These are phyloP conservation scores for Pantherophis guttatus DNA, from an alignment of 2,113 vertebrate genomes.

Conservation along the genomic window DNA sequence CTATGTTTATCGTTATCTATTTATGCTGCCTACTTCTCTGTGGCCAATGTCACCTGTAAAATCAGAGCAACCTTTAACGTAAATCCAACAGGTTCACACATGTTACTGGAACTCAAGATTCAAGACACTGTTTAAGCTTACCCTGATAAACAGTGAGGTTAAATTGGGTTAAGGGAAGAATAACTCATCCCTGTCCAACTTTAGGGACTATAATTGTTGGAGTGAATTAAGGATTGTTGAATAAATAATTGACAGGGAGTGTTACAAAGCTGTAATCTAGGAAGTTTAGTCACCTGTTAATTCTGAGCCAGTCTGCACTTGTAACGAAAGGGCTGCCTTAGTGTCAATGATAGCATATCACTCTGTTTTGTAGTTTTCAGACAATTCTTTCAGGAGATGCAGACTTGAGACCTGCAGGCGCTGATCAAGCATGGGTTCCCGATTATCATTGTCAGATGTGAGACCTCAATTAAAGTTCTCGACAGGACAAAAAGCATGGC, in stretches of 20 bases:
- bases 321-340: not conserved
- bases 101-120: not conserved
- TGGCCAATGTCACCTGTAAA: not conserved
- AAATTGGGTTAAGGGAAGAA: not conserved
- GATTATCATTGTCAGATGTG: not conserved
- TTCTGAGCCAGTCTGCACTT: not conserved
- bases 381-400: not conserved
- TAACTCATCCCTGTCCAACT: not conserved
- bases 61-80: not conserved
- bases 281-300: not conserved
- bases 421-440: not conserved
- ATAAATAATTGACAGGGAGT: not conserved
- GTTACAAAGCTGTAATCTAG: not conserved
- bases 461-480: not conserved
- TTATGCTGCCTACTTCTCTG: not conserved
- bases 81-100: not conserved
- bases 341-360: not conserved
- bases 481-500: not conserved
- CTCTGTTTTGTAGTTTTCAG: not conserved
- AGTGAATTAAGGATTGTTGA: not conserved
- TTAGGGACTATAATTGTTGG: not conserved
- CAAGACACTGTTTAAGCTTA: not conserved
- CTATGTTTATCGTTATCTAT: not conserved
- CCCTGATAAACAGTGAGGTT: not conserved
- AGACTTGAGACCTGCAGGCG: not conserved